Base-by-base conservation (phyloP, 2,888 invertebrate genomes). In the Xanthia icteritia region DNA sequence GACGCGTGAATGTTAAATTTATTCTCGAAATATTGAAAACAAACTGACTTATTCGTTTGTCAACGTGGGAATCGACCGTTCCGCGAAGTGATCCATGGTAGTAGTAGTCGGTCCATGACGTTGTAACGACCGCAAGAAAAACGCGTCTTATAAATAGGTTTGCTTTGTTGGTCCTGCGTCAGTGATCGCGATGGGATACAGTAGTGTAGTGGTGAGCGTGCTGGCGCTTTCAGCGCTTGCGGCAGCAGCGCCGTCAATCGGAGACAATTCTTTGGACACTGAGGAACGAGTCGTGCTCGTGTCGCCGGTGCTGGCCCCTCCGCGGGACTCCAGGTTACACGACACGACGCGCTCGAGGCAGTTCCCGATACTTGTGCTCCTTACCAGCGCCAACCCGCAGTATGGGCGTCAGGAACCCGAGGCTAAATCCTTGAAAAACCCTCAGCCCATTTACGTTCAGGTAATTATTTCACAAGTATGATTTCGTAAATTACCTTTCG, bases 121-220 rank as follows among this genome's bases (percentile, higher is more conserved):
- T 92, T 75, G 73, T 71, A 81, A 81, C 91, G 92, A 88, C 90
- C 90, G 90, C 92, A 92, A 91, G 92, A 94, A 94, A 94, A 94
- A 89, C 93, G 88, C 88, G 88, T 88, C 87, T 89, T 96, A 96
- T 96, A 96, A 94, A 96, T 95, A 96, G 94, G 93, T 94, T 92
- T 90, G 92, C 91, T 87, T 89, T 89, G 89, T 89, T 90, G 85
- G 89, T 94, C 94, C 95, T 93, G 92, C 93, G 93, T 90, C 95
- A 96, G 96, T 96, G 79, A 94, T 90, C 93, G 94, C 91, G 89
- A 95, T 96, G 96, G 95, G 94, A 94, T 92, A 93, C 89, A 85
- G 90, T 90, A 87, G 94, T 90, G 93, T 93, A 79, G 92, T 92
- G 88, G 92, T 94, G 88, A 90, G 91, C 90, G 92, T 93, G 78